phyloP scores from a whole-genome alignment of 2,888 invertebrate species.

The Taphrorychus bicolor region DNA sequence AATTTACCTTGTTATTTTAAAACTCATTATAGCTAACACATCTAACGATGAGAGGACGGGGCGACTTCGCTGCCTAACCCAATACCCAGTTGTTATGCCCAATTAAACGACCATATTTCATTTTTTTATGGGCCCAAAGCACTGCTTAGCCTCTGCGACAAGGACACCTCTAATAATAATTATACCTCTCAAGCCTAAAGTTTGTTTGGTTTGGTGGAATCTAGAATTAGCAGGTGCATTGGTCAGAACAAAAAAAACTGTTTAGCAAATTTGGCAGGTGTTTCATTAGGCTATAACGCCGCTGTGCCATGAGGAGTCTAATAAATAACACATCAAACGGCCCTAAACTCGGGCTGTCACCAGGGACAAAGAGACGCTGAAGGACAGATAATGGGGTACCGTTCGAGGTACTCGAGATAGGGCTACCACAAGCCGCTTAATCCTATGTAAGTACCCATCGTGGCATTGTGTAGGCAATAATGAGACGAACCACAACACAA shows the following conservation, averaged over 20 bases:
- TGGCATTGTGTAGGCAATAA: conserved; percentile 48
- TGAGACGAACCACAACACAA: conserved; percentile 51
- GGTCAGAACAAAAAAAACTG: not conserved
- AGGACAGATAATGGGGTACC: conserved; percentile 38
- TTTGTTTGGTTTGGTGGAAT: not conserved
- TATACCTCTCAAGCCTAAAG: not conserved
- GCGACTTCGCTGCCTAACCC: conserved; percentile 22
- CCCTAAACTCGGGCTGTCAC: conserved; percentile 28
- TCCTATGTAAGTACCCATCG: conserved; percentile 51
- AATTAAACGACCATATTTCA: conserved; percentile 48
- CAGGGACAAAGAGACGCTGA: conserved; percentile 34
- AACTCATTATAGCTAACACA: too few relatives aligned
- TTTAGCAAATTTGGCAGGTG: conserved; percentile 1
- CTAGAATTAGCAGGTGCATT: conserved; percentile 1
- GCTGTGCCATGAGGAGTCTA: not conserved
- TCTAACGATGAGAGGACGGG: conserved; percentile 26
- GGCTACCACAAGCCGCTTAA: conserved; percentile 50
- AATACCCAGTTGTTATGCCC: conserved; percentile 44
- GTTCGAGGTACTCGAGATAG: conserved; percentile 37
- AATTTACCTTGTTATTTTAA: too few relatives aligned
- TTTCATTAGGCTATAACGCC: not conserved
- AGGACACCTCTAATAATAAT: not conserved
- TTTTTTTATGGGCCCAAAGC: conserved; percentile 42
- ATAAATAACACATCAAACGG: conserved; percentile 38
- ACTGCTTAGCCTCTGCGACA: not conserved